Conservation (phyloP, 2,113 vertebrate species). For the Aldabrachelys gigantea region DNA sequence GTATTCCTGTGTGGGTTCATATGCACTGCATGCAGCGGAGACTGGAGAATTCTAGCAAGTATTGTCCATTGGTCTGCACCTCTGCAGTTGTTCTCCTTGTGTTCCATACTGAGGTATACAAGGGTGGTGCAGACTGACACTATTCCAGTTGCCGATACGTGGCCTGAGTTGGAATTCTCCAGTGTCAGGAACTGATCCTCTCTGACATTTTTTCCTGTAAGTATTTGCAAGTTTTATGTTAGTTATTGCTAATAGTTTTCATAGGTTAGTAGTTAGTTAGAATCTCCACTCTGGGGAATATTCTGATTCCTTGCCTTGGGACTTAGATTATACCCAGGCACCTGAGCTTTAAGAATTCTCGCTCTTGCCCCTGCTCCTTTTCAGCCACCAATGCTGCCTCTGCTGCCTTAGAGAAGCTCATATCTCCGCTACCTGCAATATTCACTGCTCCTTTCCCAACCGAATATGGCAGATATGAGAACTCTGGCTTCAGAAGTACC, state of each 20-base stretch:
- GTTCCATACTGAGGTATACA: no score
- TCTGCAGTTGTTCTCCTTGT: no score
- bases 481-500: neutral
- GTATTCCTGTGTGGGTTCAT: no score
- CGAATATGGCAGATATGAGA: neutral
- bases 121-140: no score
- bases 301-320: no score
- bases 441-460: neutral
- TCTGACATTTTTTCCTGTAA: neutral
- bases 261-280: no score
- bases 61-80: no score
- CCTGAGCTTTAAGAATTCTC: neutral
- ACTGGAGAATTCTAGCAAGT: no score
- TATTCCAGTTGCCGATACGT: neutral
- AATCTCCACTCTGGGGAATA: no score
- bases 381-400: neutral
- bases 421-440: neutral
- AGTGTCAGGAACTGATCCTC: neutral
- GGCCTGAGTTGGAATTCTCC: neutral
- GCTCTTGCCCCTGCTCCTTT: no score
- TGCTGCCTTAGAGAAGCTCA: neutral
- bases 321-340: no score
- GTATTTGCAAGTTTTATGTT: neutral
- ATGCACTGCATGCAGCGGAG: no score
- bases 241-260: neutral